Evolutionary conservation across 2,888 invertebrate genomes (phyloP).

Genomic region (Campaea margaritaria): DNA sequence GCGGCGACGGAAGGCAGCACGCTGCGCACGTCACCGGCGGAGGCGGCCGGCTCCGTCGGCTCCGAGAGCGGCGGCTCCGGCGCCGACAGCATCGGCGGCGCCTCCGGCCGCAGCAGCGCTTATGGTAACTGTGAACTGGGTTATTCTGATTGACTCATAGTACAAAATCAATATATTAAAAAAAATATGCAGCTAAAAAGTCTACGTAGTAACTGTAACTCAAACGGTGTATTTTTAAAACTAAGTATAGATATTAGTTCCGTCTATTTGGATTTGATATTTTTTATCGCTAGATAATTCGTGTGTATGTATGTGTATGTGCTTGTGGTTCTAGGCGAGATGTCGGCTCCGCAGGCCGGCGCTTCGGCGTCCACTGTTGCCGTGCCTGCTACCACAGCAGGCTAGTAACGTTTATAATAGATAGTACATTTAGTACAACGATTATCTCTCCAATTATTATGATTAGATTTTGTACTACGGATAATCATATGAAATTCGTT

Average conservation of each 20-base stretch:
- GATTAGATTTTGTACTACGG: no score
- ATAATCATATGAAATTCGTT: no score
- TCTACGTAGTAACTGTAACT: no score
- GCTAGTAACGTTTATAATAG: slow-evolving; percentile 57
- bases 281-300: background rate
- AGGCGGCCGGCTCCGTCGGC: slow-evolving; percentile 85
- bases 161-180: background rate
- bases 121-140: slow-evolving; percentile 85
- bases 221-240: no score
- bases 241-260: no score
- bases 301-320: slow-evolving; percentile 23
- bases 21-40: slow-evolving; percentile 86
- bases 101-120: slow-evolving; percentile 96
- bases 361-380: slow-evolving; percentile 56
- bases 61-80: slow-evolving; percentile 97
- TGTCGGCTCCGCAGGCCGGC: slow-evolving; percentile 65
- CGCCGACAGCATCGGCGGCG: slow-evolving; percentile 96
- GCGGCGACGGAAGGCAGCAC: slow-evolving; percentile 98
- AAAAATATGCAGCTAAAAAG: no score
- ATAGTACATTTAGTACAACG: background rate
- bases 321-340: slow-evolving; percentile 70
- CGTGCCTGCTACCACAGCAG: slow-evolving; percentile 63
- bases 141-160: background rate
- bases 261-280: no score
- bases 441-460: background rate